Conservation (phyloP, 2,113 vertebrate genomes). For the Ursus arctos region DNA sequence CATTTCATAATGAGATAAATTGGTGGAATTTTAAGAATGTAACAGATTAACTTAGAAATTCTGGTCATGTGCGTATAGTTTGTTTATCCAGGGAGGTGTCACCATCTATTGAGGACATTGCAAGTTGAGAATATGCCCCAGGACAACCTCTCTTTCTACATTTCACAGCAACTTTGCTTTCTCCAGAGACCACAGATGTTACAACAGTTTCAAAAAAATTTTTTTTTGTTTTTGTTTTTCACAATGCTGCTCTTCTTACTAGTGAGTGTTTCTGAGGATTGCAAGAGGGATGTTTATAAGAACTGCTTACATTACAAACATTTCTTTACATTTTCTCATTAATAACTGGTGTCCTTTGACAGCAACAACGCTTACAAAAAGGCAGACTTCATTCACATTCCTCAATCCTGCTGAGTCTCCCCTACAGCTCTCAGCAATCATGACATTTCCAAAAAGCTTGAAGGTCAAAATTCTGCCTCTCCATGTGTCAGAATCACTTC, state of each 20-base stretch:
- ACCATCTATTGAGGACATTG: not conserved
- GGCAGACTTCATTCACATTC: conserved; percentile 69
- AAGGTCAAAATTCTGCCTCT: conserved; percentile 65
- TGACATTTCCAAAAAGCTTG: conserved; percentile 53
- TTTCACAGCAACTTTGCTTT: not conserved
- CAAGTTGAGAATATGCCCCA: not conserved
- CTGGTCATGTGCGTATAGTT: not conserved
- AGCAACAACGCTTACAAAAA: conserved; percentile 48
- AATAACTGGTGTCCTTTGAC: conserved; percentile 34
- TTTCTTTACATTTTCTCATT: conserved; percentile 57
- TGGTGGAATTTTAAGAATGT: conserved; percentile 55
- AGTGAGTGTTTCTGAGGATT: not conserved
- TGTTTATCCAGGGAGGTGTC: not conserved
- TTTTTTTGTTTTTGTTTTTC: not conserved
- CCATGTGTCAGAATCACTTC: conserved; percentile 56
- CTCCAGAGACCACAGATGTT: conserved; percentile 4
- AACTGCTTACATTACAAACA: conserved; percentile 49
- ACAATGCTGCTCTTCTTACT: not conserved
- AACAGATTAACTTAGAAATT: conserved; percentile 26
- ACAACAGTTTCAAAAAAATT: not conserved
- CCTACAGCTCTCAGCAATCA: conserved; percentile 54
- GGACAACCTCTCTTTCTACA: not conserved
- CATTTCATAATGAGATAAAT: conserved; percentile 47
- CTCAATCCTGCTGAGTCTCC: conserved; percentile 46
- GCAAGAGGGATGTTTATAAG: conserved; percentile 33